Evolutionary conservation across 2,888 invertebrate genomes (phyloP).

Genomic region (Prionchulus punctatus): DNA sequence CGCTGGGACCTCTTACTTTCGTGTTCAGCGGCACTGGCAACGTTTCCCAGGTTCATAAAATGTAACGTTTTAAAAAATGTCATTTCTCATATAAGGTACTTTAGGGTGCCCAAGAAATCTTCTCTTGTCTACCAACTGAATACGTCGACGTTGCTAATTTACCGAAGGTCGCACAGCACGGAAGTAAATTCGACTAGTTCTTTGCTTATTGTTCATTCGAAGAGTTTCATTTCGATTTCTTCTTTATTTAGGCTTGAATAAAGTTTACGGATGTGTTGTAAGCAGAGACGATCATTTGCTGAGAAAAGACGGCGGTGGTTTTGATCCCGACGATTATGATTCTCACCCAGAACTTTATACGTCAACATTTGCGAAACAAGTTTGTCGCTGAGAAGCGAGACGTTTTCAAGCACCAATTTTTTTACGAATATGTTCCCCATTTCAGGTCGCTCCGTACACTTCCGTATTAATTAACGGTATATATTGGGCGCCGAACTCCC

Average conservation of each 20-base stretch:
- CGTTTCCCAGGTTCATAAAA: constrained; percentile 54
- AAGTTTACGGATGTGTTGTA: constrained; percentile 89
- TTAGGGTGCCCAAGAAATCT: constrained; percentile 50
- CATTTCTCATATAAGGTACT: not conserved
- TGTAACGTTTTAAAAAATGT: too few relatives aligned
- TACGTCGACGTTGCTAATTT: constrained; percentile 89
- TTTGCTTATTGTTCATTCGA: too few relatives aligned
- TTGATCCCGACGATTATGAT: constrained; percentile 74
- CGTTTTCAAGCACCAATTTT: too few relatives aligned
- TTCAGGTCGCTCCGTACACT: constrained; percentile 81
- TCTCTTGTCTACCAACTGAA: constrained; percentile 90
- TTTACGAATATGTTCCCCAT: not conserved
- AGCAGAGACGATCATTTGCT: constrained; percentile 81
- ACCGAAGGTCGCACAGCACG: constrained; percentile 85
- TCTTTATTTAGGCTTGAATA: constrained; percentile 83
- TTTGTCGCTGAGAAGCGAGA: constrained; percentile 27
- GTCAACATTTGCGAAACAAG: constrained; percentile 83
- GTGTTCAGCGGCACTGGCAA: constrained; percentile 96
- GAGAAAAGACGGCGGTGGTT: constrained; percentile 75
- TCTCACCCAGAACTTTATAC: constrained; percentile 80
- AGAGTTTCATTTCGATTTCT: constrained; percentile 16
- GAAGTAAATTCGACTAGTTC: too few relatives aligned
- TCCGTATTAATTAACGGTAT: constrained; percentile 94
- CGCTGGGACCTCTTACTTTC: constrained; percentile 87
- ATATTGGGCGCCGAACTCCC: constrained; percentile 94